Percentiles rank a stretch among this genome's conserved stretches.
Conservation (phyloP, 2,888 invertebrate genomes). For the Sesia bembeciformis region DNA sequence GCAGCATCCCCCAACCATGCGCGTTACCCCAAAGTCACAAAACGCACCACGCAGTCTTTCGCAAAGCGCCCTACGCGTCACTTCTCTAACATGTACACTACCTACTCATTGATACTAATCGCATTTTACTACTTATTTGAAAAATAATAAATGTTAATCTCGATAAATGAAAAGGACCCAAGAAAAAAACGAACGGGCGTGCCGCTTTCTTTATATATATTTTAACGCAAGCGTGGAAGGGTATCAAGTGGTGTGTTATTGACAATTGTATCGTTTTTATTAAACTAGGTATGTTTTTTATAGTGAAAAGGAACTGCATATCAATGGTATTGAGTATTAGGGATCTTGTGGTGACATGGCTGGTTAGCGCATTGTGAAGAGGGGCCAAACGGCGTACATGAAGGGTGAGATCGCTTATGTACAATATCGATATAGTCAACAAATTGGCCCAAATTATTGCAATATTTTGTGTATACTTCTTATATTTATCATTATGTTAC, state of each 20-base stretch:
- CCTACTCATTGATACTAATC: background rate
- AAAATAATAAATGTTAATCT: slow-evolving; percentile 19
- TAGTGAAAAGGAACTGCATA: slow-evolving; percentile 26
- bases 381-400: slow-evolving; percentile 44
- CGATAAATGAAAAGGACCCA: slow-evolving; percentile 15
- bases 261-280: slow-evolving; percentile 19
- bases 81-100: slow-evolving; percentile 36
- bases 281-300: slow-evolving; percentile 13
- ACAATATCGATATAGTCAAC: background rate
- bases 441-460: too few species aligned
- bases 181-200: slow-evolving; percentile 9
- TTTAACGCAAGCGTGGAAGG: background rate
- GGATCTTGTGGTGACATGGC: slow-evolving; percentile 27
- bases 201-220: slow-evolving; percentile 7
- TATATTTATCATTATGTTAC: too few species aligned
- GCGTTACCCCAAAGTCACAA: slow-evolving; percentile 44
- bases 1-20: slow-evolving; percentile 52
- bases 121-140: slow-evolving; percentile 15
- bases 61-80: slow-evolving; percentile 46
- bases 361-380: slow-evolving; percentile 20
- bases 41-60: slow-evolving; percentile 58
- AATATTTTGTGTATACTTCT: too few species aligned
- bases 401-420: slow-evolving; percentile 47
- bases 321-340: slow-evolving; percentile 35
- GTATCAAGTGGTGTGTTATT: slow-evolving; percentile 22